Evolutionary conservation across 2,797 vertebrate genomes (phyloP), one percentile per base, ranked within the genome.

Genomic region (Synaphobranchus kaupii): DNA sequence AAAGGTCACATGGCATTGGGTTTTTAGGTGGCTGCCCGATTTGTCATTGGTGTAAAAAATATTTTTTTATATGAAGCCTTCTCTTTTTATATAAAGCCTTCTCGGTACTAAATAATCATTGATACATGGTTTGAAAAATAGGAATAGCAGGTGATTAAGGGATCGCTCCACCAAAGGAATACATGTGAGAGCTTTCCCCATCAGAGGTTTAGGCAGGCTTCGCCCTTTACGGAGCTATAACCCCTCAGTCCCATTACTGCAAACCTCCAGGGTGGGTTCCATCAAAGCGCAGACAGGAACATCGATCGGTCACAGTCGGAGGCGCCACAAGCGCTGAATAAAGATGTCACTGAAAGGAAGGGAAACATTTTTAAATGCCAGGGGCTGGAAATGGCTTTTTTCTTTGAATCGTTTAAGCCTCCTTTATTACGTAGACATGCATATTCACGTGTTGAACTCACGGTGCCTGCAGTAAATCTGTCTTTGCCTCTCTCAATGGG

Each of bases 371-470:
- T 2, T 12, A 28, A 83, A 83, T 25, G 47, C 22, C 50, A 34
- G 28, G 28, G 31, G 12, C n/a, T 84, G 52, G 50, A n/a, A 39
- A 58, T 2, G 13, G 54, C 17, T 8, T 56, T 34, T 31, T 56
- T 31, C 28, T 39, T 56, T 84, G 7, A 56, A 17, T 28, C 44
- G 50, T 31, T 83, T 52, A 25, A 5, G 48, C 47, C 10, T 83
- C 25, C n/a, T 15, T 83, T 22, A 58, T 34, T 34, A 54, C 0
- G 82, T 22, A 13, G 12, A 25, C 50, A 56, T 56, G 52, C 81
- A 83, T 56, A 83, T 83, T 82, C 25, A n/a, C 34, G 39, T 54
- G 85, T 5, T 76, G 31, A 76, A 76, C 71, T 17, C 71, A 6
- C 71, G 34, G 34, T 10, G 10, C 48, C 25, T 28, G 76, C 68